Conservation (phyloP, 1,140 invertebrate species). For the Chelonus insularis region DNA sequence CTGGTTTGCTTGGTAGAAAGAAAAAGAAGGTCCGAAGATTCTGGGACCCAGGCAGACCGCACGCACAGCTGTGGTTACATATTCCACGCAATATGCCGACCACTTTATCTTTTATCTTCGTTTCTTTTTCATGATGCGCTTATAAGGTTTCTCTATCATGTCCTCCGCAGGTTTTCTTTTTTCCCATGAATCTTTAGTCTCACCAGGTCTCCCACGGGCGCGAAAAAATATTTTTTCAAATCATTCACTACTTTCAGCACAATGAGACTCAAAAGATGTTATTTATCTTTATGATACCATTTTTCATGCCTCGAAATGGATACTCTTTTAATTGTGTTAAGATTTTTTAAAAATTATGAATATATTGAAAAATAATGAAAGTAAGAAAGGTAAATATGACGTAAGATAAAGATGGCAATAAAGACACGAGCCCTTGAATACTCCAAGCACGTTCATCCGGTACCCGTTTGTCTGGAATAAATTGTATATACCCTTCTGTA, state of each 20-base stretch:
- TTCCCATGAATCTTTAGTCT: constrained; percentile 7
- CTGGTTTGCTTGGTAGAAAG: constrained; percentile 9
- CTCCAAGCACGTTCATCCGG: constrained; percentile 38
- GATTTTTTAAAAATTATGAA: not conserved
- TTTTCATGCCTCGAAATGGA: too few relatives aligned
- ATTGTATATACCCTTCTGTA: constrained; percentile 32
- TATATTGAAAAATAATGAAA: not conserved
- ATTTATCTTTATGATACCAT: too few relatives aligned
- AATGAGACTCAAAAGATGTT: too few relatives aligned
- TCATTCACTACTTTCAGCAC: too few relatives aligned
- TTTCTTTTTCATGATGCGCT: constrained; percentile 26
- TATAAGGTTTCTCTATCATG: not conserved
- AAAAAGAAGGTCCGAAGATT: not conserved
- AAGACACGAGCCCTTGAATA: constrained; percentile 9
- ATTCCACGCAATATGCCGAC: constrained; percentile 48
- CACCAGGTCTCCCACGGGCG: too few relatives aligned
- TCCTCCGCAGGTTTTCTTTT: not conserved
- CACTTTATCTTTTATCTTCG: constrained; percentile 23
- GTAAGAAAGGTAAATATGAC: not conserved
- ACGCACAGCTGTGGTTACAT: constrained; percentile 52
- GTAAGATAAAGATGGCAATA: constrained; percentile 1
- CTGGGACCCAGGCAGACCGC: constrained; percentile 34
- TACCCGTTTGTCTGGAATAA: constrained; percentile 40
- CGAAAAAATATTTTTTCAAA: too few relatives aligned
- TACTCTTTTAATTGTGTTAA: too few relatives aligned